Conservation (phyloP, 92 coral and sea anemone genomes). For the Nematostella vectensis region DNA sequence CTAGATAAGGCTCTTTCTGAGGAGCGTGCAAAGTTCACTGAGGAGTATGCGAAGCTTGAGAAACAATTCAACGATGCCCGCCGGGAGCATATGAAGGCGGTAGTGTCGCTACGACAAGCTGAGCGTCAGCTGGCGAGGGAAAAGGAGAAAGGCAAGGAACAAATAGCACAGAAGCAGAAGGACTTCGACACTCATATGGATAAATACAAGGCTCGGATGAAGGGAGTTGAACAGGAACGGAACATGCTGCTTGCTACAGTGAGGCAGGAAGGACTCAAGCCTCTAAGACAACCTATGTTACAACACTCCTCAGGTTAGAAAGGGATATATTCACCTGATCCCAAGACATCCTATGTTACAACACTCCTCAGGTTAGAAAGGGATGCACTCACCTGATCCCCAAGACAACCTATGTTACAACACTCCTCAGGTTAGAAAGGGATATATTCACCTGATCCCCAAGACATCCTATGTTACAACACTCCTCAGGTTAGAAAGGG, state of each 20-base stretch:
- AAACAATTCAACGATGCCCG: slow-evolving; percentile 69
- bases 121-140: slow-evolving; percentile 75
- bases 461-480: no score
- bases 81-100: slow-evolving; percentile 84
- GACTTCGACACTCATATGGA: slow-evolving; percentile 48
- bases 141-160: no score
- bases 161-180: slow-evolving; percentile 48
- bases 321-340: no score
- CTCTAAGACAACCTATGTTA: no score
- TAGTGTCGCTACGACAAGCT: slow-evolving; percentile 81
- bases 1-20: slow-evolving; percentile 42
- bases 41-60: slow-evolving; percentile 64
- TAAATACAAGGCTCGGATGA: slow-evolving; percentile 34
- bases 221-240: slow-evolving; percentile 64
- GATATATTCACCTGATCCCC: no score
- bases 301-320: no score
- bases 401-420: no score
- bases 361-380: no score
- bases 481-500: no score
- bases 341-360: no score
- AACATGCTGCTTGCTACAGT: slow-evolving; percentile 83
- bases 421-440: slow-evolving; percentile 18
- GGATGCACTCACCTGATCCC: no score
- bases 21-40: slow-evolving; percentile 69
- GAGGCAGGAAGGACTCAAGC: slow-evolving; percentile 67